Conservation (phyloP, 1,140 invertebrate species). For the Bombus waltoni region DNA sequence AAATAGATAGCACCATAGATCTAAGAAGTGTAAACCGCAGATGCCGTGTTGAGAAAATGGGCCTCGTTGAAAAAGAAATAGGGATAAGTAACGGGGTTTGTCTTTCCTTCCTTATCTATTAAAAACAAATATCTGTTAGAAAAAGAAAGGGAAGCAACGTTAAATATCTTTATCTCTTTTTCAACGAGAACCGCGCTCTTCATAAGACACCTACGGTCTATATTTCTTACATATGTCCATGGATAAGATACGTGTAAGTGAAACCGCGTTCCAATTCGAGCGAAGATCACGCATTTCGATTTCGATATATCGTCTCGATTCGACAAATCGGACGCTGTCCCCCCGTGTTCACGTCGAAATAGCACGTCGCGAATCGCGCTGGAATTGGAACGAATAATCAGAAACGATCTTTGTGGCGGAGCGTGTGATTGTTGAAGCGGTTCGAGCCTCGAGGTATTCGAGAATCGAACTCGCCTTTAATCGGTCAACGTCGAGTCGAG, state of each 20-base stretch:
- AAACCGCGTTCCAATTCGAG: slow-evolving; percentile 25
- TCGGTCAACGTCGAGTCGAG: background rate
- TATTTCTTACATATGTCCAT: background rate
- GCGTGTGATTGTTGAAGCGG: background rate
- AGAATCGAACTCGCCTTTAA: background rate
- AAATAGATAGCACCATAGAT: slow-evolving; percentile 12
- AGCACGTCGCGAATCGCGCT: background rate
- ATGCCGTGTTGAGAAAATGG: too few relatives aligned
- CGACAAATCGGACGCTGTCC: background rate
- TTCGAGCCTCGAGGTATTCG: background rate
- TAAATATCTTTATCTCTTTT: too few relatives aligned
- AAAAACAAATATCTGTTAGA: too few relatives aligned
- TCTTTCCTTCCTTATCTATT: too few relatives aligned
- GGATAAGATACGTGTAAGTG: slow-evolving; percentile 18
- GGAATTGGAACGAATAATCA: slow-evolving; percentile 27
- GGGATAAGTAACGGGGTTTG: too few relatives aligned
- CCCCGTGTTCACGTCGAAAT: background rate
- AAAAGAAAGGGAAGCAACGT: too few relatives aligned
- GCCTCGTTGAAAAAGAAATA: too few relatives aligned
- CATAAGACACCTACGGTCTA: too few relatives aligned
- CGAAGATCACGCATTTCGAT: background rate
- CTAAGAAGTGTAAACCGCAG: too few relatives aligned
- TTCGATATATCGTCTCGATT: slow-evolving; percentile 1
- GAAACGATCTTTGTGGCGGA: slow-evolving; percentile 18
- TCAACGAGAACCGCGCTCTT: too few relatives aligned